A percentile compares a stretch with the other conserved stretches of the same genome.
Evolutionary conservation across 2,888 invertebrate species (phyloP).

Genomic region (Drosophila monieri): DNA sequence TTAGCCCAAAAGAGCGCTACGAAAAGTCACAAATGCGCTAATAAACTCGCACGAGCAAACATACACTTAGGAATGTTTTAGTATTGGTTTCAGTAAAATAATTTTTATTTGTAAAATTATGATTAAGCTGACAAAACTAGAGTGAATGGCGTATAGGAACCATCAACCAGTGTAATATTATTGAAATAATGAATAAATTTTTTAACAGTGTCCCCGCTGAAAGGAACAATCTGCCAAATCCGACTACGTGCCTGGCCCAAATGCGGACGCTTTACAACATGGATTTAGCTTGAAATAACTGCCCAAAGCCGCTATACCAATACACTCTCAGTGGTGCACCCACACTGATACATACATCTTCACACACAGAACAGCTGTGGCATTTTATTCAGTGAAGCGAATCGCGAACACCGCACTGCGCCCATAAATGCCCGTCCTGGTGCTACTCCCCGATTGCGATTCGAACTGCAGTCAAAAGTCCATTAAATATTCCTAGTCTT

Average conservation of each 20-base stretch:
- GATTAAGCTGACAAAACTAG: no score
- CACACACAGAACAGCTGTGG: constrained; percentile 6
- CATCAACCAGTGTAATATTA: no score
- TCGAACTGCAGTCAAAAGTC: constrained; percentile 34
- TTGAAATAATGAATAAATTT: not conserved
- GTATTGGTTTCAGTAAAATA: not conserved
- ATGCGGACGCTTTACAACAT: constrained; percentile 57
- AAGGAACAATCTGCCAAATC: constrained; percentile 8
- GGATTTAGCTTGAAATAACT: constrained; percentile 73
- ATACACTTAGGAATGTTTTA: constrained; percentile 2
- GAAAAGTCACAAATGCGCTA: constrained; percentile 56
- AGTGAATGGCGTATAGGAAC: no score
- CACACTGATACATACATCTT: not conserved
- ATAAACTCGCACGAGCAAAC: constrained; percentile 52
- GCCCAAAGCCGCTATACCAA: constrained; percentile 41
- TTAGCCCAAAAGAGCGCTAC: constrained; percentile 25
- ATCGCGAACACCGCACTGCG: constrained; percentile 48
- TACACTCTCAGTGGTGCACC: constrained; percentile 9
- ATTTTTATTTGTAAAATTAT: no score
- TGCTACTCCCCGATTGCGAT: constrained; percentile 14
- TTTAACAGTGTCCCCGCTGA: not conserved
- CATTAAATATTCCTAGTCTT: constrained; percentile 55
- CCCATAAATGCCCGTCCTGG: constrained; percentile 47
- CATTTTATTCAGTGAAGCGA: constrained; percentile 38
- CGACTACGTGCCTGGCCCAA: constrained; percentile 63